These are phyloP conservation scores for Zingel zingel DNA, from an alignment of 2,113 vertebrate genomes.

Conservation along the genomic window DNA sequence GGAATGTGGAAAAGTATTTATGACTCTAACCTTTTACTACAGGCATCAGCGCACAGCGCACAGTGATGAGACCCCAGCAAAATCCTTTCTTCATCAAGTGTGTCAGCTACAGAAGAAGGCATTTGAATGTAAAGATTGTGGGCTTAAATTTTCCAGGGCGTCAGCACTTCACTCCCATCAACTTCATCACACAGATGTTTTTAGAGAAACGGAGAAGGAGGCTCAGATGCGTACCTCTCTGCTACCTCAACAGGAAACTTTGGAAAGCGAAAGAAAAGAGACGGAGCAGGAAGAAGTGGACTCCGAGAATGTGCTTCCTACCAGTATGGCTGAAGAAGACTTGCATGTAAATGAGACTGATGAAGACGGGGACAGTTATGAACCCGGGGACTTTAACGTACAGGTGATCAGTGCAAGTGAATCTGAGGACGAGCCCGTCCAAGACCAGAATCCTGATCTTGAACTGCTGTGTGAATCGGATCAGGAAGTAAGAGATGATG, in stretches of 20 bases:
- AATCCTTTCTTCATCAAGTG: slow-evolving; percentile 85
- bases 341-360: slow-evolving; percentile 28
- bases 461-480: slow-evolving; percentile 82
- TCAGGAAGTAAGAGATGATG: slow-evolving; percentile 72
- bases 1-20: slow-evolving; percentile 83
- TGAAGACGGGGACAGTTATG: slow-evolving; percentile 68
- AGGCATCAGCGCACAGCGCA: slow-evolving; percentile 81
- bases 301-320: slow-evolving; percentile 29
- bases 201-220: slow-evolving; percentile 67
- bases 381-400: slow-evolving; percentile 76
- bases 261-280: slow-evolving; percentile 39
- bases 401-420: slow-evolving; percentile 79
- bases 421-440: slow-evolving; percentile 69
- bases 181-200: slow-evolving; percentile 81
- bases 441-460: slow-evolving; percentile 77
- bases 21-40: slow-evolving; percentile 78
- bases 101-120: slow-evolving; percentile 86
- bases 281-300: neutral
- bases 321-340: slow-evolving; percentile 34
- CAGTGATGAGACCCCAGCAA: slow-evolving; percentile 78
- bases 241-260: slow-evolving; percentile 26
- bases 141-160: slow-evolving; percentile 83
- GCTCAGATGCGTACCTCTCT: neutral
- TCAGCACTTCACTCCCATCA: slow-evolving; percentile 85
- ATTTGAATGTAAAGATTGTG: slow-evolving; percentile 84